Evolutionary conservation across 2,888 invertebrate genomes (phyloP), one percentile per base, ranked within the genome.

Genomic region (Leucoptera coffeella): DNA sequence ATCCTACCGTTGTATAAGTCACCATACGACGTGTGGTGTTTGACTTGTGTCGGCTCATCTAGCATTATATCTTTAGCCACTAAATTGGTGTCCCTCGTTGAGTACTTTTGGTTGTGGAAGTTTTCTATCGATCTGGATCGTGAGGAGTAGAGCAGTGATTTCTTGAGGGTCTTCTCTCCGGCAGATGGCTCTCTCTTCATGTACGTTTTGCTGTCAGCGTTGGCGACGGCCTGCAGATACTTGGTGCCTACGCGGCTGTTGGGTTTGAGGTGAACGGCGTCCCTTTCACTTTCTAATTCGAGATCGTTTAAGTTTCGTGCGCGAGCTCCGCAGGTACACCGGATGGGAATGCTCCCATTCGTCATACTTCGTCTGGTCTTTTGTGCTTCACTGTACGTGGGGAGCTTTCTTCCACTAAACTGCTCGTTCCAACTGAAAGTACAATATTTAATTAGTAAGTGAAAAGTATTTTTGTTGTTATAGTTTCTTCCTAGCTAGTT

Each of bases 401-500:
- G 62, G 62, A 71, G 61, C 59, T 62, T 71, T 55, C 64, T 57
- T 41, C 52, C 56, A 57, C 53, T 59, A 42, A 53, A 47, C 55
- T 71, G 69, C 56, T 72, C 72, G 72, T 71, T 72, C 72, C 72
- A 72, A 69, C 72, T 72, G 65, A 28, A 32, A 34, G 23, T 27
- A 6, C 29, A 20, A 17, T 17, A 17, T 17, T 17, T 17, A 7
- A 17, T 17, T 17, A 17, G 9, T 17, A 9, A n/a, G n/a, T n/a
- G n/a, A n/a, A n/a, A n/a, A n/a, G n/a, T n/a, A n/a, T n/a, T n/a
- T n/a, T n/a, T n/a, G n/a, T n/a, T n/a, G n/a, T n/a, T n/a, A n/a
- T n/a, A n/a, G n/a, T n/a, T n/a, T n/a, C n/a, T n/a, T n/a, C n/a
- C n/a, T n/a, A n/a, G n/a, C n/a, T n/a, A n/a, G n/a, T n/a, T n/a